A percentile compares a stretch with the other conserved stretches of the same genome.
Evolutionary conservation across 2,797 vertebrate species (phyloP).

Genomic region (Rhincodon typus): DNA sequence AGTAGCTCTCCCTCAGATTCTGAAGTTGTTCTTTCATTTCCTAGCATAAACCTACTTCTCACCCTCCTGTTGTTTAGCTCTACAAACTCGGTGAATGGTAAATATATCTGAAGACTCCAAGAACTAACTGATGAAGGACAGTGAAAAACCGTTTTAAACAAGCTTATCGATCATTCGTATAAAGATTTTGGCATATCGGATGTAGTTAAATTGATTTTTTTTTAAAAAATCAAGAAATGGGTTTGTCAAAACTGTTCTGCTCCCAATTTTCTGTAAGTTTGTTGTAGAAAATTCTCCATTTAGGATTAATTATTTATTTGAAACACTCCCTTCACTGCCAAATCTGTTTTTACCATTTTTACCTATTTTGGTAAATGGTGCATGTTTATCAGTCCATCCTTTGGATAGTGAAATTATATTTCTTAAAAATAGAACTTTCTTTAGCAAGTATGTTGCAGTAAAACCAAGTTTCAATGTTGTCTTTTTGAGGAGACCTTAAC

Average conservation of each 20-base stretch:
- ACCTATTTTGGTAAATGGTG: conserved; percentile 39
- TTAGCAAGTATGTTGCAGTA: neutral
- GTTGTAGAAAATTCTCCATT: conserved; percentile 62
- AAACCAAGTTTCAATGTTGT: conserved; percentile 21
- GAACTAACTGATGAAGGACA: neutral
- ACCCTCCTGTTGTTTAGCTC: neutral
- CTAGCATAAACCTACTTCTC: neutral
- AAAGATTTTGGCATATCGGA: conserved; percentile 52
- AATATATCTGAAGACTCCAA: neutral
- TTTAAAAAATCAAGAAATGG: conserved; percentile 45
- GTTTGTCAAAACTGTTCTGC: conserved; percentile 49
- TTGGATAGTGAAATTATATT: conserved; percentile 23
- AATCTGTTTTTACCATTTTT: conserved; percentile 48
- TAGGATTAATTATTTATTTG: conserved; percentile 69
- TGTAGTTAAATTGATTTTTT: conserved; percentile 47
- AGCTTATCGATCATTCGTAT: conserved; percentile 50
- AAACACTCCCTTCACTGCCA: conserved; percentile 48
- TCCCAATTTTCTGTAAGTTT: conserved; percentile 54
- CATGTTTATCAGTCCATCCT: conserved; percentile 35
- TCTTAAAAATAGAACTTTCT: conserved; percentile 19
- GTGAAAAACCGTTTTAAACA: conserved; percentile 40
- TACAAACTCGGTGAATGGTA: neutral
- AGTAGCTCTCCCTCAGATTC: neutral
- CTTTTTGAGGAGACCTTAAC: conserved; percentile 43
- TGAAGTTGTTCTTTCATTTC: neutral